Percentiles rank a stretch among this genome's conserved stretches.
phyloP scores from a whole-genome alignment of 2,113 vertebrate species.

The Eonycteris spelaea region DNA sequence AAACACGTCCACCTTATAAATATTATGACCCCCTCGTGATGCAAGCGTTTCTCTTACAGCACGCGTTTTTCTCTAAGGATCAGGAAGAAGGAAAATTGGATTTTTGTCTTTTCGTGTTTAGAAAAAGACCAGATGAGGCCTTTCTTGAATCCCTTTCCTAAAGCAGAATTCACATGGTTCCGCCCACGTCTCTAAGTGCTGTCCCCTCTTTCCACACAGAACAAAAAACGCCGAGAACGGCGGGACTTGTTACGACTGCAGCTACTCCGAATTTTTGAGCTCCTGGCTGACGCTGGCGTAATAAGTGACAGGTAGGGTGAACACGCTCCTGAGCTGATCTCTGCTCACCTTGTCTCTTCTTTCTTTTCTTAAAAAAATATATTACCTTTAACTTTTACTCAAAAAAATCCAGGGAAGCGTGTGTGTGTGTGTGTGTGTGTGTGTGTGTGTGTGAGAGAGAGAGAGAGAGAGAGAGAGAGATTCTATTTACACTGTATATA shows the following conservation, averaged over 20 bases:
- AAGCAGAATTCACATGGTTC: neutral
- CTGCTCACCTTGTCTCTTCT: neutral
- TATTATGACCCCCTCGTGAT: neutral
- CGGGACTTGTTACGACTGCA: slow-evolving; percentile 95
- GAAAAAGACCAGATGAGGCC: neutral
- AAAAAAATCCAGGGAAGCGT: neutral
- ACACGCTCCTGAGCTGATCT: neutral
- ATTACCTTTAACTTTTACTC: neutral
- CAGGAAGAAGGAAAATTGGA: neutral
- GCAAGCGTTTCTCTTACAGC: neutral
- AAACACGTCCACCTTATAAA: neutral
- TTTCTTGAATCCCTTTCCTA: neutral
- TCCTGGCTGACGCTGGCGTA: slow-evolving; percentile 95
- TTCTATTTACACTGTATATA: neutral
- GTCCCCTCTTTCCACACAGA: slow-evolving; percentile 80
- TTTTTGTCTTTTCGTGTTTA: neutral
- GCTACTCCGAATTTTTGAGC: slow-evolving; percentile 95
- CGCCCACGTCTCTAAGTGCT: neutral
- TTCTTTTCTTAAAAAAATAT: neutral
- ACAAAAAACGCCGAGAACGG: slow-evolving; percentile 96
- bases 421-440: neutral
- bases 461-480: too few relatives aligned
- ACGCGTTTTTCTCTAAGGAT: neutral
- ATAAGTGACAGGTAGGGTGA: slow-evolving; percentile 95
- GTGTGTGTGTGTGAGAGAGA: neutral